Percentiles rank a stretch among this genome's conserved stretches.
phyloP scores from a whole-genome alignment of 1,140 invertebrate species.

The Anastatus disparis region DNA sequence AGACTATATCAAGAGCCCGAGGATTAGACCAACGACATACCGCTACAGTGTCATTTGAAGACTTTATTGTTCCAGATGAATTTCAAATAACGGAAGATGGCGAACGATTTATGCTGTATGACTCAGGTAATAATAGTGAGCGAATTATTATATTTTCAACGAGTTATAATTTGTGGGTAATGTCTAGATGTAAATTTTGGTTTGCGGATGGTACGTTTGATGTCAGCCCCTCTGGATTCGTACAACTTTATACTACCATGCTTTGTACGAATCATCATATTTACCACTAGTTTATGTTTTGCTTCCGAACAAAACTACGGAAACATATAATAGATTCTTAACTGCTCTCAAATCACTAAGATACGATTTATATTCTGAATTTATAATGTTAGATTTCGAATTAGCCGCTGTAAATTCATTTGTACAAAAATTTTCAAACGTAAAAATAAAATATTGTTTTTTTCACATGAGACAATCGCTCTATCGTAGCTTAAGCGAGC shows the following conservation, averaged over 20 bases:
- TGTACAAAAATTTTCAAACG: no score
- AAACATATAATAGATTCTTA: not conserved
- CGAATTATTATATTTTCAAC: not conserved
- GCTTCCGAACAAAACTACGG: not conserved
- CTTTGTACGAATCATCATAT: not conserved
- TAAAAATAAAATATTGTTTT: no score
- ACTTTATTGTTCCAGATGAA: not conserved
- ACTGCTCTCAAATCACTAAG: not conserved
- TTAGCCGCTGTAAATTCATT: no score
- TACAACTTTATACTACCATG: not conserved
- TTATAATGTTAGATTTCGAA: no score
- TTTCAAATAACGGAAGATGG: not conserved
- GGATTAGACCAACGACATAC: no score
- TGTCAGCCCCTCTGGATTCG: not conserved
- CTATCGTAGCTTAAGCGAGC: no score
- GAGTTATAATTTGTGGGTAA: not conserved
- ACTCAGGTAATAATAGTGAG: not conserved
- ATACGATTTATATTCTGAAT: no score
- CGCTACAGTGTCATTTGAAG: no score
- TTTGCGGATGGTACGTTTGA: not conserved
- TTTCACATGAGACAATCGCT: no score
- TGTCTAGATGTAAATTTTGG: not conserved
- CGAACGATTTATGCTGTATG: not conserved
- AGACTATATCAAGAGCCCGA: no score
- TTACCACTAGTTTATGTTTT: not conserved